These are phyloP conservation scores for Tethea ocularis DNA, from an alignment of 2,888 invertebrate genomes.

Conservation along the genomic window DNA sequence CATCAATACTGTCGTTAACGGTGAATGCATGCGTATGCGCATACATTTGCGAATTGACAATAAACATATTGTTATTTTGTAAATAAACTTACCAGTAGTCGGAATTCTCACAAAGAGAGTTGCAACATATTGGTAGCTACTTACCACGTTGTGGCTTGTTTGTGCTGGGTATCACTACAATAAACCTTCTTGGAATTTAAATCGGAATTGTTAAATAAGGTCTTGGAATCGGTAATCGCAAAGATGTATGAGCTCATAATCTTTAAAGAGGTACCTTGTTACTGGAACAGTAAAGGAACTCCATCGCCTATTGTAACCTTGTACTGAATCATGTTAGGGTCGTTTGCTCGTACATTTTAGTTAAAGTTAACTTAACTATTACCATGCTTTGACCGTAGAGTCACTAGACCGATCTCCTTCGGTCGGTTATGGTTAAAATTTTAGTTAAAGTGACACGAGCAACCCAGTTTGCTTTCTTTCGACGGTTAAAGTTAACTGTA, in stretches of 20 bases:
- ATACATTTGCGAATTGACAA: conserved; percentile 18
- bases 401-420: no score
- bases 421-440: no score
- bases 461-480: no score
- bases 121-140: conserved; percentile 23
- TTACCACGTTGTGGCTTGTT: background rate
- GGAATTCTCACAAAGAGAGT: conserved; percentile 45
- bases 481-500: no score
- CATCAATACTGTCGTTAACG: background rate
- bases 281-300: no score
- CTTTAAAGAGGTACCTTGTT: no score
- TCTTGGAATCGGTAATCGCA: background rate
- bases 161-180: background rate
- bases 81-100: conserved; percentile 39
- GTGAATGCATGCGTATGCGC: background rate
- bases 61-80: conserved; percentile 35
- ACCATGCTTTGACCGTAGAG: no score
- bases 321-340: no score
- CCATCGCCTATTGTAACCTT: no score
- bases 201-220: background rate
- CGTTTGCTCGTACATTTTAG: no score
- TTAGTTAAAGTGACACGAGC: no score
- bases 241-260: background rate
- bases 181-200: background rate
- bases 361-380: no score